These are phyloP conservation scores for Chlamydotis undulata DNA, from an alignment of 2,113 vertebrate genomes.

Conservation along the genomic window DNA sequence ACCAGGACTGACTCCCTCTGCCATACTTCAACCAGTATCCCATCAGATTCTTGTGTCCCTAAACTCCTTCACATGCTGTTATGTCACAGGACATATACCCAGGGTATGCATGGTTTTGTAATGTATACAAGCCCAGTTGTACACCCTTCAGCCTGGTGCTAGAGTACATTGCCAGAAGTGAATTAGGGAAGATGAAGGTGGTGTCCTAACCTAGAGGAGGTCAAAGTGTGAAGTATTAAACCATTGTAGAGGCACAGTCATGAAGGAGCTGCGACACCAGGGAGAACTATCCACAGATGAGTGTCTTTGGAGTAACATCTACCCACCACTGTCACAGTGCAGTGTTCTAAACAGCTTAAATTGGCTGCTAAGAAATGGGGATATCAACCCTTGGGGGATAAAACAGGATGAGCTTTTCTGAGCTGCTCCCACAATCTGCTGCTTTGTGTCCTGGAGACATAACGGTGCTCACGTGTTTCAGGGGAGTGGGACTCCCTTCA, in stretches of 20 bases:
- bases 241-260: neutral
- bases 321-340: neutral
- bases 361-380: neutral
- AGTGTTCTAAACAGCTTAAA: neutral
- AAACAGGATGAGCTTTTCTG: neutral
- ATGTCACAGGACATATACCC: neutral
- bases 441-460: neutral
- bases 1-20: neutral
- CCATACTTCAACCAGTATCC: neutral
- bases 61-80: neutral
- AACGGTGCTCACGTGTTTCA: accelerated
- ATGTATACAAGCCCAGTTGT: neutral
- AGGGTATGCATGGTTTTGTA: neutral
- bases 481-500: neutral
- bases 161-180: neutral
- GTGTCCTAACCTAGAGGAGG: neutral
- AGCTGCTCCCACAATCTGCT: neutral
- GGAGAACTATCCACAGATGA: neutral
- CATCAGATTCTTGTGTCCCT: neutral
- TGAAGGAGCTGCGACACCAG: neutral
- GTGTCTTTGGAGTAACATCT: neutral
- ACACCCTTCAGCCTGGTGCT: neutral
- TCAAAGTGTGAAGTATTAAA: accelerated
- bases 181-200: neutral
- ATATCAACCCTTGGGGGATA: neutral